A percentile compares a stretch with the other conserved stretches of the same genome.
These are phyloP conservation scores for Rhodophaea formosa DNA, from an alignment of 2,888 invertebrate genomes.

Conservation along the genomic window DNA sequence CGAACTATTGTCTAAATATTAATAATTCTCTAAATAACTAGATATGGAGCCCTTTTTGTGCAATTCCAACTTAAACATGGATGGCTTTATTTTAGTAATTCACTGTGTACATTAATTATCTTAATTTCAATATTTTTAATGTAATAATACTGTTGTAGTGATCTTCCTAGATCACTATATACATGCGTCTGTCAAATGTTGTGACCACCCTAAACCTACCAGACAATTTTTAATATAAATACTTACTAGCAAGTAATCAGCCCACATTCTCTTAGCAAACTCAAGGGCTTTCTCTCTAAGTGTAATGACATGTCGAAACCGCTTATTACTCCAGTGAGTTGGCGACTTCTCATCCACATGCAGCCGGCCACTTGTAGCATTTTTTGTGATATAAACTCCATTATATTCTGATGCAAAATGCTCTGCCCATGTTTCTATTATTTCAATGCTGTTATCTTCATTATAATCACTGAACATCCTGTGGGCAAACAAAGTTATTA, in stretches of 20 bases:
- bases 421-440: slow-evolving; percentile 87
- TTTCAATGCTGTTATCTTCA: slow-evolving; percentile 86
- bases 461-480: slow-evolving; percentile 96
- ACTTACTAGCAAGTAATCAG: slow-evolving; percentile 93
- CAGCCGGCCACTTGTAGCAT: slow-evolving; percentile 53
- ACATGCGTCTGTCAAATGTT: too few relatives aligned
- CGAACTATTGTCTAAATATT: too few relatives aligned
- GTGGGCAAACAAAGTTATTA: slow-evolving; percentile 7
- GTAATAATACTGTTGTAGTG: too few relatives aligned
- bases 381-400: slow-evolving; percentile 82
- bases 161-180: too few relatives aligned
- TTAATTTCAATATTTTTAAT: too few relatives aligned
- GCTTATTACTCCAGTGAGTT: slow-evolving; percentile 87
- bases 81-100: too few relatives aligned
- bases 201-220: too few relatives aligned
- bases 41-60: too few relatives aligned
- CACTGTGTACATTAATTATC: too few relatives aligned
- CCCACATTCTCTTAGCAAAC: slow-evolving; percentile 89
- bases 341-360: slow-evolving; percentile 82
- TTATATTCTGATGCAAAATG: slow-evolving; percentile 85
- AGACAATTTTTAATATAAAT: too few relatives aligned
- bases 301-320: slow-evolving; percentile 89
- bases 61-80: too few relatives aligned
- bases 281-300: slow-evolving; percentile 88
- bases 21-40: too few relatives aligned